Evolutionary conservation across 2,888 invertebrate genomes (phyloP).

Genomic region (Dicranocentrus wangi): DNA sequence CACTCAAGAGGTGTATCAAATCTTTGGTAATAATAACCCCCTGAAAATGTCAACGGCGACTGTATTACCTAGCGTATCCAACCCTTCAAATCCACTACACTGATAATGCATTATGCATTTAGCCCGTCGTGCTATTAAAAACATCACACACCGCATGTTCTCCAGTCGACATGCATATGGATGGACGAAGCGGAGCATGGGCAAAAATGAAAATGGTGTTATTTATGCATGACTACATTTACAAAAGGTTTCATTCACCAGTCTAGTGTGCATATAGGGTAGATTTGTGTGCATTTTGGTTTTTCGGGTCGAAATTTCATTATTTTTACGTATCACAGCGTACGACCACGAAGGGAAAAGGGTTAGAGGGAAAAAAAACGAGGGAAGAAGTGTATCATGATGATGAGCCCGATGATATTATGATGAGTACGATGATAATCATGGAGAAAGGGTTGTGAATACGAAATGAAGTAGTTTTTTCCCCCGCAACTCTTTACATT

Average conservation of each 20-base stretch:
- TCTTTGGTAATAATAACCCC: conserved; percentile 12
- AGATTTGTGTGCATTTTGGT: too few species aligned
- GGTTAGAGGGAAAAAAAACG: conserved; percentile 44
- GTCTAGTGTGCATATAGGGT: conserved; percentile 14
- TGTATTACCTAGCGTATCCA: not conserved
- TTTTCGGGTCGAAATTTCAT: conserved; percentile 49
- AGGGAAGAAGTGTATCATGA: conserved; percentile 53
- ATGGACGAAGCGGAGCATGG: not conserved
- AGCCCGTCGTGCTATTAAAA: not conserved
- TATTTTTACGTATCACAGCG: conserved; percentile 58
- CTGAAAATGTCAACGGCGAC: conserved; percentile 10
- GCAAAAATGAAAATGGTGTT: conserved; percentile 55
- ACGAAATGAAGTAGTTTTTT: conserved; percentile 47
- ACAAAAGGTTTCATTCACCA: conserved; percentile 33
- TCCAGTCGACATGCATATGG: not conserved
- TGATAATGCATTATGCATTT: conserved; percentile 13
- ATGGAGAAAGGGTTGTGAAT: conserved; percentile 48
- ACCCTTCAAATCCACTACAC: not conserved
- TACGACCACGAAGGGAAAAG: conserved; percentile 55
- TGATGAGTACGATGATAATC: conserved; percentile 38
- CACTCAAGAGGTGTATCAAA: conserved; percentile 21
- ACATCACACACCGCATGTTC: not conserved
- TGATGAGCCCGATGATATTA: conserved; percentile 46
- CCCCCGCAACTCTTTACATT: conserved; percentile 22
- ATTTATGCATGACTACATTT: conserved; percentile 65